Evolutionary conservation across 2,888 invertebrate genomes (phyloP).

Genomic region (Tanypteryx hageni): DNA sequence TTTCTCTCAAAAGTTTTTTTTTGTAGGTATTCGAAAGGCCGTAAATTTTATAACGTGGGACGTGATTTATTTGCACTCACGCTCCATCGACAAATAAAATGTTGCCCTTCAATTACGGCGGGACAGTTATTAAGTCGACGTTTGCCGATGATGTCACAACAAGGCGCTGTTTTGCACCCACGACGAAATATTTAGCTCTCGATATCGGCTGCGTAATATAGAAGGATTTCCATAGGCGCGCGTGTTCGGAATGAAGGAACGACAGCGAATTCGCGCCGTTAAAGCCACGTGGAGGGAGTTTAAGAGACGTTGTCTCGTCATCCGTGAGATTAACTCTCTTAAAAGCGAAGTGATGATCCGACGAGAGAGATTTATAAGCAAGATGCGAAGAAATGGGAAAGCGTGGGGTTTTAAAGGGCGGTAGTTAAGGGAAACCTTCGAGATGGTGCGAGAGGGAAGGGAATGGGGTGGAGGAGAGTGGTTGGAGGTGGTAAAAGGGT

Average conservation of each 20-base stretch:
- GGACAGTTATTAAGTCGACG: background rate
- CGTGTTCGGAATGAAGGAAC: background rate
- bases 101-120: too few relatives aligned
- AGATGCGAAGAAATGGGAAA: background rate
- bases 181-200: background rate
- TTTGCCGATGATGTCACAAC: background rate
- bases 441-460: too few relatives aligned
- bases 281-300: background rate
- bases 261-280: background rate
- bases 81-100: too few relatives aligned
- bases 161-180: background rate
- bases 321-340: slow-evolving; percentile 42
- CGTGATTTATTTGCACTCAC: too few relatives aligned
- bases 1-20: too few relatives aligned
- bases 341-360: background rate
- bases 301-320: slow-evolving; percentile 31
- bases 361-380: background rate
- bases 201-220: background rate
- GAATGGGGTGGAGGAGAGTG: too few relatives aligned
- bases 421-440: too few relatives aligned
- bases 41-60: too few relatives aligned
- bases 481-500: too few relatives aligned
- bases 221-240: background rate
- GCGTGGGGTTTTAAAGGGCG: too few relatives aligned
- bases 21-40: too few relatives aligned